Evolutionary conservation across 2,888 invertebrate genomes (phyloP).

Genomic region (Drosophila anomalata): DNA sequence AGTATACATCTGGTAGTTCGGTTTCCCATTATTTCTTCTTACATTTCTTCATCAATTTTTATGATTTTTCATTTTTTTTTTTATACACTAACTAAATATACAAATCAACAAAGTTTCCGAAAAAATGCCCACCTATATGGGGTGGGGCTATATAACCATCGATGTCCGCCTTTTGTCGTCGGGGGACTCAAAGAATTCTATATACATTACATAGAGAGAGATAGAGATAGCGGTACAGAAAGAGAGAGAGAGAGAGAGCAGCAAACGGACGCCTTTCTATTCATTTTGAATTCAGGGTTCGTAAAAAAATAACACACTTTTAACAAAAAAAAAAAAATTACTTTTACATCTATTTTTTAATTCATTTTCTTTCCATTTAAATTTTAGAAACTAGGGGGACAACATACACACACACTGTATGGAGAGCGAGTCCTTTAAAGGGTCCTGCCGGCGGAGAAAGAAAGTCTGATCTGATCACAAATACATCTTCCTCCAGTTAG

Average conservation of each 20-base stretch:
- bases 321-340: background rate
- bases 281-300: background rate
- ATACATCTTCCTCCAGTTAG: too few relatives aligned
- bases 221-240: background rate
- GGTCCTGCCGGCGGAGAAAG: too few relatives aligned
- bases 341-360: too few relatives aligned
- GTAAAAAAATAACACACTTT: conserved; percentile 1
- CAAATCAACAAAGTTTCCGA: conserved; percentile 19
- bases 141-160: background rate
- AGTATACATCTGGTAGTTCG: background rate
- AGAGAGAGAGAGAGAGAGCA: conserved; percentile 10
- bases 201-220: conserved; percentile 24
- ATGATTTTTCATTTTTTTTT: background rate
- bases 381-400: background rate
- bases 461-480: too few relatives aligned
- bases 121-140: conserved; percentile 2
- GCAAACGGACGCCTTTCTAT: background rate
- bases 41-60: background rate
- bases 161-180: background rate
- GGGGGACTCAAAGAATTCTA: conserved; percentile 25
- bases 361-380: background rate
- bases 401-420: too few relatives aligned
- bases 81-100: conserved; percentile 37
- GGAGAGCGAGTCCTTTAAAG: too few relatives aligned
- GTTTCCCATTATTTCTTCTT: background rate